A percentile compares a stretch with the other conserved stretches of the same genome.
Conservation (phyloP, 2,113 vertebrate species). For the Cyanocitta stelleri region DNA sequence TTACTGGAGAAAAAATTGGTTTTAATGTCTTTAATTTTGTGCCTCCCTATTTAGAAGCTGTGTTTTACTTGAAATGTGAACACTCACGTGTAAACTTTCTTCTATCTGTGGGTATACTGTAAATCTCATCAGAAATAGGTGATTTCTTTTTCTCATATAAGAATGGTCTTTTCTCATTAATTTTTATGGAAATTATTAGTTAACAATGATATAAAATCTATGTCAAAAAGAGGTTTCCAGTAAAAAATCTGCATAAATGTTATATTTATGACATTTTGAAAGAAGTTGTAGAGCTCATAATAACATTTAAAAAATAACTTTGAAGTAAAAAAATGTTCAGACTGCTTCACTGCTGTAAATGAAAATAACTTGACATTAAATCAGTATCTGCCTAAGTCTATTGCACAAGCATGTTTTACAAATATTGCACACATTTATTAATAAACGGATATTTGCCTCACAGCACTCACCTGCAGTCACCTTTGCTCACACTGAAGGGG, state of each 20-base stretch:
- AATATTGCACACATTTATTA: not conserved
- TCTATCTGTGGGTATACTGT: not conserved
- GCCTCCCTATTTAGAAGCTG: not conserved
- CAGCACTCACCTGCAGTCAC: accelerated
- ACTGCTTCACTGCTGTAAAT: not conserved
- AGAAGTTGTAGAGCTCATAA: not conserved
- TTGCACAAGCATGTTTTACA: not conserved
- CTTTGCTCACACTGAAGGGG: not conserved
- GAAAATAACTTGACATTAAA: not conserved
- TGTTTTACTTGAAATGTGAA: not conserved
- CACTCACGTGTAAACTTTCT: not conserved
- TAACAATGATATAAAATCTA: not conserved
- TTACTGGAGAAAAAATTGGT: not conserved
- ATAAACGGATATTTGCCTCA: not conserved
- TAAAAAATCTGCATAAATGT: not conserved
- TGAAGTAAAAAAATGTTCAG: not conserved
- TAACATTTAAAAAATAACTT: not conserved
- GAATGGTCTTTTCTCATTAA: not conserved
- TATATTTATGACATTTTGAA: not conserved
- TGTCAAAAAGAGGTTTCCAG: not conserved
- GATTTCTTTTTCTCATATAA: not conserved
- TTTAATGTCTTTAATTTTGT: not conserved
- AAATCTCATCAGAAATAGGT: not conserved
- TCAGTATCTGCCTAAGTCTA: not conserved
- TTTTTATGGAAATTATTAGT: not conserved